A percentile compares a stretch with the other conserved stretches of the same genome.
These are phyloP conservation scores for Lindbergichthys nudifrons DNA, from an alignment of 2,797 vertebrate species.

Conservation along the genomic window DNA sequence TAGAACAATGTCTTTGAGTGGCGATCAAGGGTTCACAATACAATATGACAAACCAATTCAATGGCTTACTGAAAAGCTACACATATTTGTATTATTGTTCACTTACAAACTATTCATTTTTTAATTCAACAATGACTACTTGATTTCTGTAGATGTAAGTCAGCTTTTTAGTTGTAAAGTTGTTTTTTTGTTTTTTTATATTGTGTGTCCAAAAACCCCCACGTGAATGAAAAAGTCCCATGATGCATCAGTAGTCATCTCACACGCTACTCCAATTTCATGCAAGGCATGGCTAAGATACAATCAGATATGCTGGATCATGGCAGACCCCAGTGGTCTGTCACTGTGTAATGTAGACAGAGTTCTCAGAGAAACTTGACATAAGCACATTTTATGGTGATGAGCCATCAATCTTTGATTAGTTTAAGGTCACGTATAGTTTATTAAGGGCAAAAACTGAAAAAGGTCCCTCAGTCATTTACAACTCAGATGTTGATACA, in stretches of 20 bases:
- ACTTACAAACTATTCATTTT: not conserved
- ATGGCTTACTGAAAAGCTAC: not conserved
- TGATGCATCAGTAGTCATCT: slow-evolving; percentile 4
- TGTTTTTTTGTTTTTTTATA: slow-evolving; percentile 17
- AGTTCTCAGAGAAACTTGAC: slow-evolving; percentile 17
- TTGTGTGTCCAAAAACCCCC: not conserved
- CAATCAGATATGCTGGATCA: slow-evolving; percentile 23
- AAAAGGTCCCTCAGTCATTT: not conserved
- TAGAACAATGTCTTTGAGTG: not conserved
- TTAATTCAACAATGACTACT: not conserved
- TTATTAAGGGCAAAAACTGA: not conserved
- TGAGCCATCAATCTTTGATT: not conserved
- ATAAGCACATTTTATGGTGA: slow-evolving; percentile 23
- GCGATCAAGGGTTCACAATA: not conserved
- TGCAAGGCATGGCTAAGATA: slow-evolving; percentile 11
- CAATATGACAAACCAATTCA: not conserved
- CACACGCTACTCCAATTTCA: slow-evolving; percentile 18
- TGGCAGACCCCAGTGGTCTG: not conserved
- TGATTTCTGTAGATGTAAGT: not conserved
- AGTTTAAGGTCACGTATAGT: too few relatives aligned
- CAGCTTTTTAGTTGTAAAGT: not conserved
- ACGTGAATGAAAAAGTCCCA: not conserved
- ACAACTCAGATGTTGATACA: not conserved
- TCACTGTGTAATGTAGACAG: slow-evolving; percentile 11
- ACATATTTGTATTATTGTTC: not conserved